Evolutionary conservation across 2,113 vertebrate genomes (phyloP), one percentile per base, ranked within the genome.

Genomic region (Lutjanus erythropterus): DNA sequence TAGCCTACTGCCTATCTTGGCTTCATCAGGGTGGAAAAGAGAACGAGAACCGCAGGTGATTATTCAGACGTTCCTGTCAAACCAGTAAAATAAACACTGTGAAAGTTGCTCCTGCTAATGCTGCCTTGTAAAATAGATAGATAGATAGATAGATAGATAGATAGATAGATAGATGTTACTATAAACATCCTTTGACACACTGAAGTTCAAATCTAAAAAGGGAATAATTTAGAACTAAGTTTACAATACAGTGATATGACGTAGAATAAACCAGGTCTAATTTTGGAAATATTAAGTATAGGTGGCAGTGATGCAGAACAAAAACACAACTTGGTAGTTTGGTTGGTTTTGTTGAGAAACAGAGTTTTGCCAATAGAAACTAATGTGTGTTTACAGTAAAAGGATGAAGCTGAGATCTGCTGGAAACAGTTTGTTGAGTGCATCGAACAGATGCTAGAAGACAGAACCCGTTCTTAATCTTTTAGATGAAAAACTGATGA

Each of bases 341-440:
- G n/a, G 33, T 58, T 61, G n/a, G n/a, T n/a, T n/a, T n/a, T n/a
- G n/a, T n/a, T 42, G 21, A 50, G 42, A n/a, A 31, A 16, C 27
- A 37, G 5, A 44, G 9, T 56, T 64, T 55, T 71, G 8, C 41
- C 68, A 49, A 33, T 8, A 35, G 44, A 0, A 18, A 50, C 33
- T 6, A 3, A 37, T 16, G 50, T 65, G 56, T 73, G 56, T 76
- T 88, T 86, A 76, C 67, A 19, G 66, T 79, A 67, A 71, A 31
- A 50, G 21, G 23, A 12, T 60, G 33, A 23, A 55, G 12, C 16
- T 23, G 15, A 9, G 44, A n/a, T 35, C 39, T 14, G 69, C 55
- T 91, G 87, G 87, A 89, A 90, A 83, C 58, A 46, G 64, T 80
- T 72, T 81, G 14, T 9, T 75, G 52, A 71, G 70, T 35, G 84